Base-by-base conservation (phyloP, 2,113 vertebrate species). In the Nibea coibor region DNA sequence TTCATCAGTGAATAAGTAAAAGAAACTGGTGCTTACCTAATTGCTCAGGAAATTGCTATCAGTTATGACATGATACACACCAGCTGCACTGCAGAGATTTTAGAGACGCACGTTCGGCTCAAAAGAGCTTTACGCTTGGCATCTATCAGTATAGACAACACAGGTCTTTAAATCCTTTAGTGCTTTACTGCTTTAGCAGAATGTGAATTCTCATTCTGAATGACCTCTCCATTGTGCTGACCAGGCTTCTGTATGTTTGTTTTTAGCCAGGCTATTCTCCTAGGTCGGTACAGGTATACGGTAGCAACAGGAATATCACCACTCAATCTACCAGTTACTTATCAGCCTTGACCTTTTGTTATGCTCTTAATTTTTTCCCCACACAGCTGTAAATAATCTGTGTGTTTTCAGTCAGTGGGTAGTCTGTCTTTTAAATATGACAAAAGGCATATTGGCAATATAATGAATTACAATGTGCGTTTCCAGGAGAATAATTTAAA, bases 111-210 rank as follows among this genome's bases (percentile, higher is more conserved):
- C 20, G 48, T 35, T 22, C 39, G 45, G 47, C 56, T 53, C 14
- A 72, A 75, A 45, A 43, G n/a, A 16, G 57, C 35, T 77, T 65
- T 77, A 70, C 2, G 3, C 35, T 74, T 74, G 28, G 9, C 65
- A 65, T 81, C 61, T 15, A 54, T 75, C 79, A 68, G 20, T 10
- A n/a, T 11, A 65, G 43, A 80, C 24, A 73, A 42, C 35, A 65
- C 35, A 48, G 47, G 31, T 75, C 50, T 28, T 53, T 31, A 35
- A 53, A 39, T 66, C 16, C 20, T 20, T 74, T 8, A 5, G 16
- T 67, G 57, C 70, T 59, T 50, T 20, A 28, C 26, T 42, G 69
- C 48, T 63, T 47, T 51, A 31, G 42, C 17, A 35, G 31, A 31
- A 20, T 0, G 10, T 53, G 22, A 22, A 26, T 62, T 54, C 16